Evolutionary conservation across 2,888 invertebrate genomes (phyloP).

Genomic region (Pachycephus smyrnensis): DNA sequence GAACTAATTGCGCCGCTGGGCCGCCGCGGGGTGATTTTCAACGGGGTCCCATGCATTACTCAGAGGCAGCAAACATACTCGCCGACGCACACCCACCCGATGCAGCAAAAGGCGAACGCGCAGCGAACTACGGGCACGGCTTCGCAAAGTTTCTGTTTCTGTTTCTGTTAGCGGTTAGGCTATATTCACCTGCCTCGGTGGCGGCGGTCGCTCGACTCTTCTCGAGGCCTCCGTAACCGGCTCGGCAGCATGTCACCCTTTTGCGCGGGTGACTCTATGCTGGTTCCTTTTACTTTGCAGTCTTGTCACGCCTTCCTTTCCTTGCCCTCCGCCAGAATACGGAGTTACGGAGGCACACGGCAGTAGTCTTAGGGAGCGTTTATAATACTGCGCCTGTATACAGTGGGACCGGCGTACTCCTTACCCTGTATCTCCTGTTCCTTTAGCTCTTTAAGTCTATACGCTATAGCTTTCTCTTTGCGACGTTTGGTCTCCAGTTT

Average conservation of each 20-base stretch:
- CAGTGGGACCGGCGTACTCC: background rate
- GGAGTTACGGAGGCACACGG: constrained; percentile 33
- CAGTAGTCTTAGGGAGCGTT: background rate
- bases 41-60: constrained; percentile 32
- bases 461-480: background rate
- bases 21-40: constrained; percentile 35
- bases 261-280: constrained; percentile 65
- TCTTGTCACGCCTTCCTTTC: constrained; percentile 63
- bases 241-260: constrained; percentile 66
- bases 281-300: constrained; percentile 63
- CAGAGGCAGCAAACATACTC: constrained; percentile 16
- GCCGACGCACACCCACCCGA: background rate
- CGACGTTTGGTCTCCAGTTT: background rate
- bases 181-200: constrained; percentile 23
- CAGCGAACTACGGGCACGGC: constrained; percentile 26
- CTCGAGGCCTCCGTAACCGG: constrained; percentile 57
- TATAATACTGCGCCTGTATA: background rate
- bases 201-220: constrained; percentile 8
- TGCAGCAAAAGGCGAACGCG: constrained; percentile 6
- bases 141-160: constrained; percentile 11
- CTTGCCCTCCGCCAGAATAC: constrained; percentile 45
- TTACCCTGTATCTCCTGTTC: background rate
- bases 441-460: background rate
- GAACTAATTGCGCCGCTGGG: constrained; percentile 33
- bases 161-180: constrained; percentile 49